Evolutionary conservation across 2,888 invertebrate species (phyloP), one percentile per base, ranked within the genome.

Genomic region (Lissonota sp.): DNA sequence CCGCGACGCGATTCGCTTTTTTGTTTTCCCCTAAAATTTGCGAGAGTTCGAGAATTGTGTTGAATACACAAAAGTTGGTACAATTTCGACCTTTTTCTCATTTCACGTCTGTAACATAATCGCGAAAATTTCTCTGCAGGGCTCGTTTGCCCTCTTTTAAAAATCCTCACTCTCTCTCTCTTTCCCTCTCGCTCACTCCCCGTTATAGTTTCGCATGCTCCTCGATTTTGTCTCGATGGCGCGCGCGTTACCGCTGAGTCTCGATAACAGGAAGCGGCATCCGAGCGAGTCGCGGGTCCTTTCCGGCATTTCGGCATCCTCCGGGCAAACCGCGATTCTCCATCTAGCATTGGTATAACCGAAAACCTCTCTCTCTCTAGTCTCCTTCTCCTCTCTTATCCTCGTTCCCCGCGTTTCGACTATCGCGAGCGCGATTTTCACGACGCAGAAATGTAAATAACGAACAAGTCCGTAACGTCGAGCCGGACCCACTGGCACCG

Each of bases 231-330:
- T 26, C 42, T 60, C 39, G 49, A 26, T 46, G n/a, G 7, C 37
- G 62, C 26, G 44, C 62, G 66, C 66, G 63, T 57, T 79, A 69
- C 71, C 39, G 26, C 63, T 55, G 60, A 73, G 72, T 82, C 81
- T 83, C 81, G 81, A 83, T 83, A 83, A 83, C 83, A 83, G 83
- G 83, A 83, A 83, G 76, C 79, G 66, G 79, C 73, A 74, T 51
- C 76, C 81, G 73, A 76, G 81, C 77, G 83, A 83, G 71, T 83
- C 83, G 77, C 42, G 73, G 79, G 78, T 80, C 79, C 83, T 74
- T 83, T 83, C 83, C 83, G 83, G 83, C 77, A 74, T 82, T 79
- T 73, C 79, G 69, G 73, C 81, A 70, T 72, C 80, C 79, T 78
- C 66, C 64, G 44, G 26, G 26, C 64, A 66, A 57, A 37, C 39